Base-by-base conservation (phyloP, 2,888 invertebrate species). In the Rhopalosiphum nymphaeae region DNA sequence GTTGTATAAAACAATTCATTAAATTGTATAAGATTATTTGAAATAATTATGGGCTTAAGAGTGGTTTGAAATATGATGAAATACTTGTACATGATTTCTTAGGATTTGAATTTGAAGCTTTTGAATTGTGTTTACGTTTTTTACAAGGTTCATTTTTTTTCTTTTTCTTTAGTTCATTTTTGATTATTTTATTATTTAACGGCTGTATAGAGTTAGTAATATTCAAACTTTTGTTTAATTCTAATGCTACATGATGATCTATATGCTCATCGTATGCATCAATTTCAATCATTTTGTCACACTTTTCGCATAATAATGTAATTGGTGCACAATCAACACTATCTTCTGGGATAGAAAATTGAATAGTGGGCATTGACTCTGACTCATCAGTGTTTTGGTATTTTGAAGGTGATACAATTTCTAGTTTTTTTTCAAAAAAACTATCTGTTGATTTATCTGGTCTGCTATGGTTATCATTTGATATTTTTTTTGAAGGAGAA, bases 161-260 rank as follows among this genome's bases (percentile, higher is more conserved):
- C 16, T 56, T 61, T 46, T 29, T 49, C 36, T 44, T 3, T 46
- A 21, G 29, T 86, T 46, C 46, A n/a, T n/a, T 56, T 46, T 89
- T 61, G 11, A 4, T 26, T 44, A 44, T 89, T 89, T 16, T 49
- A 57, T 56, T 44, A 61, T 61, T 57, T 29, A 16, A 44, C 61
- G 36, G 21, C 3, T 36, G 42, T 93, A 44, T 16, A 26, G 36
- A 5, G 10, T 91, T 89, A 44, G 93, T 87, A 3, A 94, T 94
- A 95, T 97, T 97, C 16, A 97, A 95, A 96, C 97, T 97, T 95
- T 96, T 96, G 95, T 97, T 98, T 92, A 99, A 96, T 95, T 97
- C 97, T 95, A 97, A 97, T 11, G 99, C 99, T 95, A 98, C 96
- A 96, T 99, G 99, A 96, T 97, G 98, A 96, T 99, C 99, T 95